Evolutionary conservation across 2,888 invertebrate genomes (phyloP).

Genomic region (Andrena haemorrhoa): DNA sequence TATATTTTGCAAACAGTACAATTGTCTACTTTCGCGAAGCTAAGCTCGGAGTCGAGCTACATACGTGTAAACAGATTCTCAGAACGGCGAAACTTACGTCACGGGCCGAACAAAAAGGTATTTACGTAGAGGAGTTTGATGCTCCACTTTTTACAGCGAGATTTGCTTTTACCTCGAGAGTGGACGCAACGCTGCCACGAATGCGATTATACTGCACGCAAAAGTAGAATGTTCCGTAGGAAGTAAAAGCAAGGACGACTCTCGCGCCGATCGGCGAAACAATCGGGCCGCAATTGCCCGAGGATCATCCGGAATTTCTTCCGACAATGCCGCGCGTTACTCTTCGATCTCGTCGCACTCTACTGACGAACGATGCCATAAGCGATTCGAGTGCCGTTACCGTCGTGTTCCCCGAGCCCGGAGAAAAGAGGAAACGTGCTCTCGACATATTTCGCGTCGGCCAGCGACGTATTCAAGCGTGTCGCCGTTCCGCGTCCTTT

Average conservation of each 20-base stretch:
- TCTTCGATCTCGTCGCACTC: slow-evolving; percentile 49
- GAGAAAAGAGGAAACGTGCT: slow-evolving; percentile 56
- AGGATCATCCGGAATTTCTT: slow-evolving; percentile 48
- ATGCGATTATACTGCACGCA: not conserved
- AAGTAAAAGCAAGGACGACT: slow-evolving; percentile 35
- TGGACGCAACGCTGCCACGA: slow-evolving; percentile 3
- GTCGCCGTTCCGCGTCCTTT: slow-evolving; percentile 47
- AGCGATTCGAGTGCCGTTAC: slow-evolving; percentile 46
- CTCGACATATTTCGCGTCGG: slow-evolving; percentile 51
- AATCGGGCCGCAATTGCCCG: slow-evolving; percentile 30
- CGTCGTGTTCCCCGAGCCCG: slow-evolving; percentile 2
- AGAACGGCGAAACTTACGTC: not conserved
- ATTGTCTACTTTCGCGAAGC: not conserved
- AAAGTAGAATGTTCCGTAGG: slow-evolving; percentile 27
- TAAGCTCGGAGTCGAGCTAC: not conserved
- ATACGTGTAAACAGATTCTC: not conserved
- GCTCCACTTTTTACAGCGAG: slow-evolving; percentile 34
- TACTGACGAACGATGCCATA: slow-evolving; percentile 58
- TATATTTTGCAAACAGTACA: not conserved
- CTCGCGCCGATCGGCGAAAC: slow-evolving; percentile 10
- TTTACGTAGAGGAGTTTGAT: not conserved
- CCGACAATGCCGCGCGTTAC: slow-evolving; percentile 32
- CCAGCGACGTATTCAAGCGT: slow-evolving; percentile 50
- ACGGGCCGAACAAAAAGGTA: not conserved
- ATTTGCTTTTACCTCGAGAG: slow-evolving; percentile 23